Percentiles rank a stretch among this genome's conserved stretches.
Conservation (phyloP, 2,113 vertebrate genomes). For the Prunella himalayana region DNA sequence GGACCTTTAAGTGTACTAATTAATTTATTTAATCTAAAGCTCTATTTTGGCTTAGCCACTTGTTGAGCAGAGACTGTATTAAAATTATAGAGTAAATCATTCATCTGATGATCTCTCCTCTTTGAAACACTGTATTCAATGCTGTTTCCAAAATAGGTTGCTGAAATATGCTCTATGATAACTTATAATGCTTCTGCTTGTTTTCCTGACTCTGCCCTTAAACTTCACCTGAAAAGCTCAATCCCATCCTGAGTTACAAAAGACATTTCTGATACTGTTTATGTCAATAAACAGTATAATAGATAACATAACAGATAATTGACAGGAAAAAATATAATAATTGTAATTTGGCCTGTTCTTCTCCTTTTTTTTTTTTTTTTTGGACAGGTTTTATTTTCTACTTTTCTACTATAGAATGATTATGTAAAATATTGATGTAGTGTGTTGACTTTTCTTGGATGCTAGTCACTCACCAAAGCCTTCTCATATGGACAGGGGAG, state of each 20-base stretch:
- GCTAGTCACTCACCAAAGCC: background rate
- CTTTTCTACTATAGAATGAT: background rate
- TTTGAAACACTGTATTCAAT: background rate
- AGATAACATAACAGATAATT: background rate
- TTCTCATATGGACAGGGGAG: background rate
- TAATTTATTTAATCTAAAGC: background rate
- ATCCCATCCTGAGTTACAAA: background rate
- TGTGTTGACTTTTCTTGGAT: no score
- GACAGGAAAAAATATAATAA: background rate
- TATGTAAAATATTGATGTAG: background rate
- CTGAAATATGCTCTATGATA: accelerated
- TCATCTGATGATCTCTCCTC: background rate
- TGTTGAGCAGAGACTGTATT: background rate
- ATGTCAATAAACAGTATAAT: background rate
- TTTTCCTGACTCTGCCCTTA: background rate
- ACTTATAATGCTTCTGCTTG: background rate
- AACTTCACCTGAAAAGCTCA: background rate
- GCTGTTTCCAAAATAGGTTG: background rate
- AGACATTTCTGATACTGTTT: background rate
- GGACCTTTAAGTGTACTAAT: background rate
- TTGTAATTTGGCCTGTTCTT: background rate
- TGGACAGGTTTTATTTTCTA: background rate
- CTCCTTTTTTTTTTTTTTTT: background rate
- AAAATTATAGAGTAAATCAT: background rate
- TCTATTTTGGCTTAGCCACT: background rate